Evolutionary conservation across 2,113 vertebrate species (phyloP).

Genomic region (Petromus typicus): DNA sequence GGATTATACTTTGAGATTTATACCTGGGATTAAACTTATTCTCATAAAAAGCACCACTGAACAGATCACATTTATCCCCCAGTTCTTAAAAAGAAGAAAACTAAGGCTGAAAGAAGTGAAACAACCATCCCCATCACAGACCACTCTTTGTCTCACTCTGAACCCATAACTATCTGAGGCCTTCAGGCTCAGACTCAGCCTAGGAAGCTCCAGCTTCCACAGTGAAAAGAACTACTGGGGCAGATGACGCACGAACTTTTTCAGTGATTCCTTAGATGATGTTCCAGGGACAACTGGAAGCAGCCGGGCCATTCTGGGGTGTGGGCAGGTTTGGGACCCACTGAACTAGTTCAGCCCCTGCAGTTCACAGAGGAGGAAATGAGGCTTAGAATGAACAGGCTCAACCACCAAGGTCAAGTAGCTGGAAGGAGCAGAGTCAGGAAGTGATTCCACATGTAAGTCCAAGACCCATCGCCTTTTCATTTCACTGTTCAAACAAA

Average conservation of each 20-base stretch:
- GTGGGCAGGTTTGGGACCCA: neutral
- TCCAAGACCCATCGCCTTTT: neutral
- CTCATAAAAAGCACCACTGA: neutral
- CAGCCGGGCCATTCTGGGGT: neutral
- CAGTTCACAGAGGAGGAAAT: neutral
- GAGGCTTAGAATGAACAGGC: neutral
- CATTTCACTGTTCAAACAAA: neutral
- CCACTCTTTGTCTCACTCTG: neutral
- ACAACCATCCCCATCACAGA: neutral
- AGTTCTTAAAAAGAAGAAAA: neutral
- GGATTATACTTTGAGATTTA: neutral
- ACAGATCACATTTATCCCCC: neutral
- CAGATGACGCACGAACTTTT: neutral
- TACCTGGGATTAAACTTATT: neutral
- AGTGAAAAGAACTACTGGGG: too few relatives aligned
- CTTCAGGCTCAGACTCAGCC: neutral
- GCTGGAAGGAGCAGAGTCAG: neutral
- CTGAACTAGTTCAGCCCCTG: neutral
- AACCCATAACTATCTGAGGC: neutral
- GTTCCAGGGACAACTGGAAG: neutral
- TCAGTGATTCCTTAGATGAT: neutral
- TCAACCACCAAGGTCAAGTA: neutral
- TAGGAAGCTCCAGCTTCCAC: neutral
- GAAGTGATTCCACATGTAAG: neutral
- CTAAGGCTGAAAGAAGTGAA: neutral